These are phyloP conservation scores for Cephus pygmeus DNA, from an alignment of 2,888 invertebrate genomes.

Conservation along the genomic window DNA sequence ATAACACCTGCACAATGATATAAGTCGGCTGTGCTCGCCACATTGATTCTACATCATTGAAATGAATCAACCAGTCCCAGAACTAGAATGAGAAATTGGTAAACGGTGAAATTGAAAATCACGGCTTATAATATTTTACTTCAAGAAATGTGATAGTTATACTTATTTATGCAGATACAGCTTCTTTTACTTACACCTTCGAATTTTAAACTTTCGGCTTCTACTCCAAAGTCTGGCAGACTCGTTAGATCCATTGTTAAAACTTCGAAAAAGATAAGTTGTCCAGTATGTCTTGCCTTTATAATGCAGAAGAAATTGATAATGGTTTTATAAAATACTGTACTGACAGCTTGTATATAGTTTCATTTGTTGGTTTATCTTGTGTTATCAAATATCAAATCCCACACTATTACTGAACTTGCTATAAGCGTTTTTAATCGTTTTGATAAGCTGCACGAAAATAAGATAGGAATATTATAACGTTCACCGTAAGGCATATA, in stretches of 20 bases:
- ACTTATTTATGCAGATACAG: neutral
- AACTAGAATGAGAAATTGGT: conserved; percentile 63
- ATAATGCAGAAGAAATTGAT: neutral
- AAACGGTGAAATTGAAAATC: conserved; percentile 1
- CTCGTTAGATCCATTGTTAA: neutral
- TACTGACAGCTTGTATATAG: neutral
- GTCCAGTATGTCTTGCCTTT: neutral
- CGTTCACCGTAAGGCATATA: neutral
- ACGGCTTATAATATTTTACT: neutral
- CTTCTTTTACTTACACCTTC: neutral
- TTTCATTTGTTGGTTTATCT: neutral
- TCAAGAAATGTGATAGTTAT: neutral
- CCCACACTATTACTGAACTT: neutral
- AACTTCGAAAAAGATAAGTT: neutral
- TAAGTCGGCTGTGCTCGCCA: conserved; percentile 77
- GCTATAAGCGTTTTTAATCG: neutral
- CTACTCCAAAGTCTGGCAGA: neutral
- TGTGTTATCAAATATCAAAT: neutral
- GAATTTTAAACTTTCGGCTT: neutral
- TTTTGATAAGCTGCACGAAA: neutral
- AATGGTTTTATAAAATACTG: neutral
- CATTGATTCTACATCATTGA: conserved; percentile 69
- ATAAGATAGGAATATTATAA: neutral
- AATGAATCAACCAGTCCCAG: conserved; percentile 73
- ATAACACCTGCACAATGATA: conserved; percentile 73